These are phyloP conservation scores for Ormyrus pomaceus DNA, from an alignment of 2,888 invertebrate genomes.

Conservation along the genomic window DNA sequence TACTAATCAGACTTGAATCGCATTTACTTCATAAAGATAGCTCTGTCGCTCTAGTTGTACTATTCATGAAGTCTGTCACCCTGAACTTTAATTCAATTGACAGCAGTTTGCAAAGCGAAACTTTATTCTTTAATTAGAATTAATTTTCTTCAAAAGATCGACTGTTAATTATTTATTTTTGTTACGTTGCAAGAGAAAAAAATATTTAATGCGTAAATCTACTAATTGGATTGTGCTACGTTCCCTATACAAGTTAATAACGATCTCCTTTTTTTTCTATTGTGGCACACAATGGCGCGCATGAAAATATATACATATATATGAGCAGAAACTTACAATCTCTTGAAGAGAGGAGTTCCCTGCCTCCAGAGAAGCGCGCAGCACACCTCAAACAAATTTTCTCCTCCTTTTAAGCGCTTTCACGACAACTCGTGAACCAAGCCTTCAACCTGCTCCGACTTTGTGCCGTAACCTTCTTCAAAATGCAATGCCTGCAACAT, in stretches of 20 bases:
- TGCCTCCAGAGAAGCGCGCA: not conserved
- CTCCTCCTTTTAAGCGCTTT: conserved; percentile 6
- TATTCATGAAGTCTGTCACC: no score
- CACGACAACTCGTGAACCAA: conserved; percentile 3
- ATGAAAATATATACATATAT: not conserved
- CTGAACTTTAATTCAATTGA: no score
- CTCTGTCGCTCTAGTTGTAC: no score
- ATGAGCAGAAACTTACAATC: not conserved
- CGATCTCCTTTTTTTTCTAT: not conserved
- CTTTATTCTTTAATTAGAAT: no score
- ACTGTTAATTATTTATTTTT: no score
- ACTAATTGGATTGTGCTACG: not conserved
- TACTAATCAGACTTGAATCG: no score
- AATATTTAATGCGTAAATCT: not conserved
- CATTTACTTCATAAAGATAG: no score
- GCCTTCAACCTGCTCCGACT: conserved; percentile 38
- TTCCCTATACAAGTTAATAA: not conserved
- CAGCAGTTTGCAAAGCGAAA: no score
- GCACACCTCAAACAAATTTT: conserved; percentile 4
- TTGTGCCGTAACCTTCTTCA: conserved; percentile 35
- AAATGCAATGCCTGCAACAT: conserved; percentile 5
- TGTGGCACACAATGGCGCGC: not conserved
- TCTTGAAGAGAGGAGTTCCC: not conserved
- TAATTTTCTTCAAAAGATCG: no score
- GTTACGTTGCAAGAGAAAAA: no score